These are phyloP conservation scores for Athene noctua DNA, from an alignment of 2,113 vertebrate genomes.

Conservation along the genomic window DNA sequence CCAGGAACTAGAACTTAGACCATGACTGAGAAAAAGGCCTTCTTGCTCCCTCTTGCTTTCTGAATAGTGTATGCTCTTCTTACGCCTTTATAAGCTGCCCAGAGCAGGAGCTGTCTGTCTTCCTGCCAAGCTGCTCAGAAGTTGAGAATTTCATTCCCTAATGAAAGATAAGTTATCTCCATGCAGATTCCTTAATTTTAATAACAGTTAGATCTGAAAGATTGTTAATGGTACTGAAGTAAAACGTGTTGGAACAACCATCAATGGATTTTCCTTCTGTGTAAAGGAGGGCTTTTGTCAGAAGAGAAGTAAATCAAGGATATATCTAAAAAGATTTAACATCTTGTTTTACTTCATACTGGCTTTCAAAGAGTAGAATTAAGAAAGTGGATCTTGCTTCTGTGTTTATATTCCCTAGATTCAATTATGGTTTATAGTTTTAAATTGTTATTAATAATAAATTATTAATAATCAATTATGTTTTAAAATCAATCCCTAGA, in stretches of 20 bases:
- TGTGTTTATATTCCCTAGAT: neutral
- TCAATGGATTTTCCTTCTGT: neutral
- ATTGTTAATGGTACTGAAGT: neutral
- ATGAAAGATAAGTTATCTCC: neutral
- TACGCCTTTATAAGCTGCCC: neutral
- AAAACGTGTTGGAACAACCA: neutral
- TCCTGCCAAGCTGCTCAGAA: neutral
- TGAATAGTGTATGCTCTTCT: neutral
- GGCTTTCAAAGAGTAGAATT: neutral
- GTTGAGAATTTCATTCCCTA: neutral
- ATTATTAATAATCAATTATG: no score
- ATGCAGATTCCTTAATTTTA: neutral
- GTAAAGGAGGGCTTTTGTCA: neutral
- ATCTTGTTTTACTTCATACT: neutral
- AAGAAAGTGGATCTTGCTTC: neutral
- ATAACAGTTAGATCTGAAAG: neutral
- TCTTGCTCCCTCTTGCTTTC: neutral
- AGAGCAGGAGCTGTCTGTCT: neutral
- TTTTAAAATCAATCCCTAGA: no score
- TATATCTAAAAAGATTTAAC: accelerated
- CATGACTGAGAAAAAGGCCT: neutral
- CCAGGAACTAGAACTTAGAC: neutral
- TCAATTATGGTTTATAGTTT: neutral
- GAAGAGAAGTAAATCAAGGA: neutral
- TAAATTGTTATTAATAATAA: no score